Conservation (phyloP, 1,140 invertebrate species). For the Drosophila persimilis region DNA sequence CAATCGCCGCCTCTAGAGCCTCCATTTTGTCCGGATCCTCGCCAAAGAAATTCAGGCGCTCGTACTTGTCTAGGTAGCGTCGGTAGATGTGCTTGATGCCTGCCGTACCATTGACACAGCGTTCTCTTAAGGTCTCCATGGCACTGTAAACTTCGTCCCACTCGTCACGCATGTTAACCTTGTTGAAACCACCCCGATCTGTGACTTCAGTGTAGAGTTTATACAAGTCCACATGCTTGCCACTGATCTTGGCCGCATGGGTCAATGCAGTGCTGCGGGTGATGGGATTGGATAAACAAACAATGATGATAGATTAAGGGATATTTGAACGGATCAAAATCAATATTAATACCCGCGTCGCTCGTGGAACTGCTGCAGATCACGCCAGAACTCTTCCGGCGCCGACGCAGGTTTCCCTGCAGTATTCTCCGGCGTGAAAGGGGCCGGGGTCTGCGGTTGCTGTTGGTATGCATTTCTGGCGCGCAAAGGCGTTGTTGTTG, state of each 20-base stretch:
- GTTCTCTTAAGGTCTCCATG: slow-evolving; percentile 88
- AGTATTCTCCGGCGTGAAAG: slow-evolving; percentile 51
- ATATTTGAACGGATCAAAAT: neutral
- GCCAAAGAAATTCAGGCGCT: slow-evolving; percentile 85
- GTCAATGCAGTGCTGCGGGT: slow-evolving; percentile 88
- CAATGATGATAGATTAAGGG: neutral
- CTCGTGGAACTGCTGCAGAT: slow-evolving; percentile 92
- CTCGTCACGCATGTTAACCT: slow-evolving; percentile 91
- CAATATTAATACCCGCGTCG: slow-evolving; percentile 87
- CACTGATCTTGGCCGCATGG: slow-evolving; percentile 91
- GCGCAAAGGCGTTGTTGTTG: slow-evolving; percentile 53
- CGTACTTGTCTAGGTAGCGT: slow-evolving; percentile 88
- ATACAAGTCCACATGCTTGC: slow-evolving; percentile 95
- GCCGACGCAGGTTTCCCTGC: slow-evolving; percentile 21
- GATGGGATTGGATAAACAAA: too few relatives aligned
- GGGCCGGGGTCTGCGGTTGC: slow-evolving; percentile 21
- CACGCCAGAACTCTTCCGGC: slow-evolving; percentile 87
- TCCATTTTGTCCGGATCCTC: slow-evolving; percentile 90
- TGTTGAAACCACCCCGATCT: slow-evolving; percentile 94
- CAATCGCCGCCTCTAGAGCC: slow-evolving; percentile 89
- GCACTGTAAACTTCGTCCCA: slow-evolving; percentile 92
- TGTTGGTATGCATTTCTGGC: slow-evolving; percentile 49
- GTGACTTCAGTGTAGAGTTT: slow-evolving; percentile 95
- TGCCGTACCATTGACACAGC: slow-evolving; percentile 93
- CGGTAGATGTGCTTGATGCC: slow-evolving; percentile 95